Percentiles rank a stretch among this genome's conserved stretches.
phyloP scores from a whole-genome alignment of 2,888 invertebrate genomes.

The Helobdella robusta region DNA sequence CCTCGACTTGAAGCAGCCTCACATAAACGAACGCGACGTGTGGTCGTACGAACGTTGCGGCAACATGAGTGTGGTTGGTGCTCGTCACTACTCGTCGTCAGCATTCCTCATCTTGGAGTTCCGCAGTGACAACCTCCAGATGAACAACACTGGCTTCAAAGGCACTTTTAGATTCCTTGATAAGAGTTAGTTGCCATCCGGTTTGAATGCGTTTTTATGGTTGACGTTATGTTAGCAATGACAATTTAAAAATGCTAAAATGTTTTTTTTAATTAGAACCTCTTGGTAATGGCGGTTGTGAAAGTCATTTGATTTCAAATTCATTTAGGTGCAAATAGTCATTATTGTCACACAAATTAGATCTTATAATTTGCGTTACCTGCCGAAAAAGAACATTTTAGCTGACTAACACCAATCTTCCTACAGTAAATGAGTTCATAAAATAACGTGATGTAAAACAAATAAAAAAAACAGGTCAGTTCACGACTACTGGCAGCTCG shows the following conservation, averaged over 20 bases:
- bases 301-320: no score
- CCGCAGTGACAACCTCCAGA: slow-evolving; percentile 38
- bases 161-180: slow-evolving; percentile 44
- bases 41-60: slow-evolving; percentile 44
- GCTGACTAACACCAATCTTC: no score
- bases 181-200: slow-evolving; percentile 40
- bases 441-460: no score
- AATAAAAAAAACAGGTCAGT: no score
- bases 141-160: slow-evolving; percentile 42
- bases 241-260: not conserved
- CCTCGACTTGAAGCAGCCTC: slow-evolving; percentile 43
- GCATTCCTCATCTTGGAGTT: slow-evolving; percentile 46
- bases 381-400: no score
- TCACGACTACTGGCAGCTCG: slow-evolving; percentile 38
- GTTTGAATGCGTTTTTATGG: not conserved
- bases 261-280: not conserved
- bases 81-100: slow-evolving; percentile 43
- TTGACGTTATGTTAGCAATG: not conserved
- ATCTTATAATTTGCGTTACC: no score
- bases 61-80: slow-evolving; percentile 39
- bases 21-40: slow-evolving; percentile 43
- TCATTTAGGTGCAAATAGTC: no score
- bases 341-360: no score
- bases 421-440: no score
- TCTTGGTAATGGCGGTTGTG: no score